Evolutionary conservation across 2,797 vertebrate species (phyloP).

Genomic region (Rhinogobio ventralis): DNA sequence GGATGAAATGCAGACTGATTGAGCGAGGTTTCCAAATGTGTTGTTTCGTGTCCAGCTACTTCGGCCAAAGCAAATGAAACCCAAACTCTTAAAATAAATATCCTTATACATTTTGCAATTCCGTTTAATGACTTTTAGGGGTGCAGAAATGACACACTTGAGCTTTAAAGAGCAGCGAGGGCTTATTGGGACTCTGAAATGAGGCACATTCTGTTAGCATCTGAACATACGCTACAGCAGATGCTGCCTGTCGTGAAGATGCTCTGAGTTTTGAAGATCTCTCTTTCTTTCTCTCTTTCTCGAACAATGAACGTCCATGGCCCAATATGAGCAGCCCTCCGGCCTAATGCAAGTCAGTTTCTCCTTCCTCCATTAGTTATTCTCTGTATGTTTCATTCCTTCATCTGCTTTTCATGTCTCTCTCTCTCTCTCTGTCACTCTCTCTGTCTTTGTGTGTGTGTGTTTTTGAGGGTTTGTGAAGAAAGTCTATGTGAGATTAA

Average conservation of each 20-base stretch:
- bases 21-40: neutral
- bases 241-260: conserved; percentile 19
- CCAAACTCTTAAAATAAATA: neutral
- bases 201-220: neutral
- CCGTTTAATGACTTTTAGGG: neutral
- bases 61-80: neutral
- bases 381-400: conserved; percentile 38
- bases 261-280: conserved; percentile 25
- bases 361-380: conserved; percentile 39
- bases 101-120: neutral
- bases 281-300: conserved; percentile 13
- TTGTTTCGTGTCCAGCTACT: neutral
- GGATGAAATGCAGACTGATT: neutral
- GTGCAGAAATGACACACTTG: neutral
- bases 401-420: conserved; percentile 33
- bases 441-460: no score
- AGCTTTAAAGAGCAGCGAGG: neutral
- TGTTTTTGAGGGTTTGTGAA: neutral
- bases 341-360: conserved; percentile 35
- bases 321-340: conserved; percentile 16
- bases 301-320: neutral
- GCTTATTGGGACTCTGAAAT: neutral
- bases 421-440: neutral
- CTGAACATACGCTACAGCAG: conserved; percentile 16
- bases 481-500: conserved; percentile 12